Base-by-base conservation (phyloP, 2,113 vertebrate genomes). In the Argyrosomus japonicus region DNA sequence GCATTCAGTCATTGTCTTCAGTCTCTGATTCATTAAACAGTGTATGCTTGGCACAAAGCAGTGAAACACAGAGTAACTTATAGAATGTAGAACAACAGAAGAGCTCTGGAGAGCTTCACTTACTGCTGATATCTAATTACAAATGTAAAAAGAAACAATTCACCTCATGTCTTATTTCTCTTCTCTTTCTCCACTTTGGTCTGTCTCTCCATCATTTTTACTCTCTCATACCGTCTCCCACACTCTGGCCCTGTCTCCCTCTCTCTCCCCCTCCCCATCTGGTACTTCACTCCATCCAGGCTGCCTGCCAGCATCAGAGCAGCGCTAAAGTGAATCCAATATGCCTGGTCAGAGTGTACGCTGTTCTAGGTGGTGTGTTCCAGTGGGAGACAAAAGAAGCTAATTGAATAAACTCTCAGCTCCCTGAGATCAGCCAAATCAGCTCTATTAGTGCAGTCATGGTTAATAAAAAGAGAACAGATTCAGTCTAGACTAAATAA, bases 241-340 rank as follows among this genome's bases (percentile, higher is more conserved):
- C 15, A 1, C 64, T 27, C 65, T 50, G 43, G 9, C 51, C 18
- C 74, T 51, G 25, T 13, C 29, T 18, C 61, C 23, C 56, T 6
- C 6, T 36, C 36, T 36, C 72, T 36, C 51, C 54, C 40, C 25
- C 58, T 57, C 27, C 73, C 2, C 69, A 19, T 65, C 83, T 67
- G 71, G 78, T 75, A 69, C 84, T 70, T 74, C 71, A 45, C 68
- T 58, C 72, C 68, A 64, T 56, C 75, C 67, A 72, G 86, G 88
- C 87, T 72, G 53, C 75, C 68, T 82, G 84, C 88, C 88, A 91
- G 75, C 79, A 82, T 79, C 79, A 79, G 63, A 73, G 29, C 68
- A 36, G 48, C 70, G 68, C 85, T 84, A 85, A 82, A 86, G 82
- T 85, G 68, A 91, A 88, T 88, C 77, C 91, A 89, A 85, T 87